Evolutionary conservation across 2,888 invertebrate species (phyloP).

Genomic region (Melikaiella ostensackeni): DNA sequence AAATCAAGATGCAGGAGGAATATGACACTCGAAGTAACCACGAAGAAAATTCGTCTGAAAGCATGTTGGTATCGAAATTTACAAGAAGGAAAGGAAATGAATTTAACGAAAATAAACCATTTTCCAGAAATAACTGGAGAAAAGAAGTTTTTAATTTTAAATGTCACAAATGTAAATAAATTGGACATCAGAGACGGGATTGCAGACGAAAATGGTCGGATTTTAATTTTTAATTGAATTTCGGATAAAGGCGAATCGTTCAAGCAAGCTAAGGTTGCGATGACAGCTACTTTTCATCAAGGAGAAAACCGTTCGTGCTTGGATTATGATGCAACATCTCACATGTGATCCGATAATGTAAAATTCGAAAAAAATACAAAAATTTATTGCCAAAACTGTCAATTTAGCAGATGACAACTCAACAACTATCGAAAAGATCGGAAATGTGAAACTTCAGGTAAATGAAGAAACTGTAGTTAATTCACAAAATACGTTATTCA

Average conservation of each 20-base stretch:
- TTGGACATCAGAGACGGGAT: neutral
- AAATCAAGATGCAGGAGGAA: slow-evolving; percentile 31
- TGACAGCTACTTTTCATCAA: neutral
- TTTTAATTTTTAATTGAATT: too few species aligned
- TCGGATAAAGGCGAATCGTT: neutral
- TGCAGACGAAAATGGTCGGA: neutral
- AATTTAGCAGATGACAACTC: too few species aligned
- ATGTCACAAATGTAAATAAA: slow-evolving; percentile 12
- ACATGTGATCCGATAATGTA: slow-evolving; percentile 18
- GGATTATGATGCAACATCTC: neutral
- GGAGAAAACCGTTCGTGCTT: neutral
- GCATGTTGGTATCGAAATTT: neutral
- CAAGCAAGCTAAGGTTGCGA: slow-evolving; percentile 11
- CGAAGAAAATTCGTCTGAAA: slow-evolving; percentile 5
- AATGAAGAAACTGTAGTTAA: too few species aligned
- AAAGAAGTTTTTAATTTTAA: neutral
- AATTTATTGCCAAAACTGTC: neutral
- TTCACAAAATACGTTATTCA: too few species aligned
- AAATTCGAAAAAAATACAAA: slow-evolving; percentile 23
- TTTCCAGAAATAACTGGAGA: neutral
- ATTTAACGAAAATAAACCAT: neutral
- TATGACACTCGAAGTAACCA: slow-evolving; percentile 19
- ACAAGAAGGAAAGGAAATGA: neutral
- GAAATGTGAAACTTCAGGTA: too few species aligned
- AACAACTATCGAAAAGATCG: too few species aligned